Conservation (phyloP, 2,113 vertebrate species). For the Sylvilagus bachmani region DNA sequence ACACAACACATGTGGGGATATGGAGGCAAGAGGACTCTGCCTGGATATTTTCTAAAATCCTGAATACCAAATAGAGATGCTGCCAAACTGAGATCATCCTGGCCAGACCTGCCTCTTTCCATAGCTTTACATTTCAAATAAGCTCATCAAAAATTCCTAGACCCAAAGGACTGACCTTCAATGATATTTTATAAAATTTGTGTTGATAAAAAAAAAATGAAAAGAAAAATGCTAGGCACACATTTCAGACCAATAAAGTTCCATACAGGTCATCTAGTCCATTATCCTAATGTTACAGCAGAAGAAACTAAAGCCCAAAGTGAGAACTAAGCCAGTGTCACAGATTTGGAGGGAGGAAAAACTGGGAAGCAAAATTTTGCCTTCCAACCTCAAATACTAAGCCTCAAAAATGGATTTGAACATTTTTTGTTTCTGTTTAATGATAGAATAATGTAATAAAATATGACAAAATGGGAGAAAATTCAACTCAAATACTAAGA, state of each 20-base stretch:
- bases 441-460: background rate
- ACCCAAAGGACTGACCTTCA: background rate
- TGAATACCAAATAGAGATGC: background rate
- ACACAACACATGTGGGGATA: background rate
- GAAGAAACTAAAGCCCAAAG: background rate
- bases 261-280: background rate
- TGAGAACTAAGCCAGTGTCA: background rate
- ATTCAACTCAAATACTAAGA: background rate
- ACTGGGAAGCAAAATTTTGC: background rate
- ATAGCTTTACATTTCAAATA: slow-evolving; percentile 22
- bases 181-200: slow-evolving; percentile 18
- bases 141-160: background rate
- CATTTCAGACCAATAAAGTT: background rate
- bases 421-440: slow-evolving; percentile 24
- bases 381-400: slow-evolving; percentile 16
- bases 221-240: background rate
- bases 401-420: slow-evolving; percentile 27
- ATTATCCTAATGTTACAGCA: background rate
- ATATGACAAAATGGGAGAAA: background rate
- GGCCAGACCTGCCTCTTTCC: background rate
- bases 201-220: slow-evolving; percentile 25
- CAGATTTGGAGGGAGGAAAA: background rate
- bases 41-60: slow-evolving; percentile 59
- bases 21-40: background rate
- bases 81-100: background rate